A percentile compares a stretch with the other conserved stretches of the same genome.
Conservation (phyloP, 2,888 invertebrate genomes). For the Carcina quercana region DNA sequence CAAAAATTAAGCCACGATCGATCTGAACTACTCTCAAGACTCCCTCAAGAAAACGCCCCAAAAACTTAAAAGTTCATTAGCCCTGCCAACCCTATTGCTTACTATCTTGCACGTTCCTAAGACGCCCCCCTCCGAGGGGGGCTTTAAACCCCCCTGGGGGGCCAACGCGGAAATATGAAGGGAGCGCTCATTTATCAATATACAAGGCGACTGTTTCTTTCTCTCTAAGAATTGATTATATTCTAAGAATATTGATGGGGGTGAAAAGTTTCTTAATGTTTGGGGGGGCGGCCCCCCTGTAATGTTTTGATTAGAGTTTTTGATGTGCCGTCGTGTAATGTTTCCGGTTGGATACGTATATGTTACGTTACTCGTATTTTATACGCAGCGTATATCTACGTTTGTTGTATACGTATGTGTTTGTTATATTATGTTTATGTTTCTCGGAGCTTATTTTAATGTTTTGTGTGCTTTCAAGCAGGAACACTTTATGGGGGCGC, state of each 20-base stretch:
- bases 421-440: too few relatives aligned
- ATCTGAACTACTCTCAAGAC: constrained; percentile 18
- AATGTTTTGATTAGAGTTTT: constrained; percentile 63
- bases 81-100: constrained; percentile 60
- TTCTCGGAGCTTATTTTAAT: too few relatives aligned
- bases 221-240: constrained; percentile 72
- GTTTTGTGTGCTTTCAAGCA: constrained; percentile 2
- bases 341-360: constrained; percentile 11
- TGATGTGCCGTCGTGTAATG: constrained; percentile 35
- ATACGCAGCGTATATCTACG: too few relatives aligned
- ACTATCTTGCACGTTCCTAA: constrained; percentile 73
- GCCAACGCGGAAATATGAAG: constrained; percentile 69
- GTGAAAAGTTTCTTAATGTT: constrained; percentile 46
- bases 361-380: too few relatives aligned
- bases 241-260: constrained; percentile 70
- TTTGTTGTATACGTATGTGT: too few relatives aligned
- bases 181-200: constrained; percentile 74
- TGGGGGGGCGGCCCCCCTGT: constrained; percentile 29
- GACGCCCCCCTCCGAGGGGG: constrained; percentile 44
- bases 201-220: constrained; percentile 69
- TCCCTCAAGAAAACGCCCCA: constrained; percentile 41
- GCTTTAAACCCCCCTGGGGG: constrained; percentile 31
- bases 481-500: too few relatives aligned
- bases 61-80: constrained; percentile 68
- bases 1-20: neutral